These are phyloP conservation scores for chimpanzee (Pan troglodytes) DNA, from an alignment of 2,113 vertebrate genomes.

Conservation along the genomic window NHGRI_mPanTro3-v2.1_pri NC_072398.2:208601001-208601500, in stretches of 20 bases:
- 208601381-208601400: neutral
- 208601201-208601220: neutral
- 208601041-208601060: neutral
- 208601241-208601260: neutral
- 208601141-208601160: neutral
- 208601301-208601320: neutral
- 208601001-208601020: neutral
- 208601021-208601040: neutral
- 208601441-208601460: neutral
- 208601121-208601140: neutral
- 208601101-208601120: neutral
- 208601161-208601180: neutral
- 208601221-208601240: neutral
- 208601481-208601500: neutral
- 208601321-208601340: neutral
- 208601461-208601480: fast-evolving
- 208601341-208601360: neutral
- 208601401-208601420: neutral
- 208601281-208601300: neutral
- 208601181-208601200: neutral
- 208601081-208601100: neutral
- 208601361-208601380: neutral
- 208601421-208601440: neutral
- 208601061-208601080: neutral
- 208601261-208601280: neutral